Conservation (phyloP, 2,797 vertebrate species). For the Coreius guichenoti region DNA sequence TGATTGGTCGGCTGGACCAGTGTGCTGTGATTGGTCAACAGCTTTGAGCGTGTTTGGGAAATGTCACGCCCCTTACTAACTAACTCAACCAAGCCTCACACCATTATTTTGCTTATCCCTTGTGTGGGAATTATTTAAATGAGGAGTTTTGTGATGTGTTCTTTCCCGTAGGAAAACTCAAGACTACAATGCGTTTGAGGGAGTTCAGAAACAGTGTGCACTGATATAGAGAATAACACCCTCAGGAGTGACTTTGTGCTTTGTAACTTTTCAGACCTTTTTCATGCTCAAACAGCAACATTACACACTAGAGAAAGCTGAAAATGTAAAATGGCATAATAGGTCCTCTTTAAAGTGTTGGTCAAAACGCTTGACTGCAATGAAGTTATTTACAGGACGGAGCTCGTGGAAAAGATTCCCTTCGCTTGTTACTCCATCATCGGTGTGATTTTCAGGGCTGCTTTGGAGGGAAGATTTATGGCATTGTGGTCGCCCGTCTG, state of each 20-base stretch:
- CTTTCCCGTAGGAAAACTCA: too few species aligned
- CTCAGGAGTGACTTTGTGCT: neutral
- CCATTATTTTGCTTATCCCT: too few species aligned
- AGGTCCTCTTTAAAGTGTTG: neutral
- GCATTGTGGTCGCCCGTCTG: neutral
- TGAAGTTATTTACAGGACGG: constrained; percentile 25
- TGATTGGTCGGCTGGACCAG: neutral
- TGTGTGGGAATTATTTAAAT: too few species aligned
- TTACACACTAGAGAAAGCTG: neutral
- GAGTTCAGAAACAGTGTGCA: neutral
- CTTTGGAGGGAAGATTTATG: constrained; percentile 7
- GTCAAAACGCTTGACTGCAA: neutral
- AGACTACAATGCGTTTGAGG: too few species aligned
- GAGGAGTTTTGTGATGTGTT: neutral
- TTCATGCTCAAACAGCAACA: neutral
- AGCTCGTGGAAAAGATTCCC: neutral
- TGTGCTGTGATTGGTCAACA: neutral
- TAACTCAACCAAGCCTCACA: neutral
- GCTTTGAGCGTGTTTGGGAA: neutral
- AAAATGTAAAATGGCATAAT: neutral
- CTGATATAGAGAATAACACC: neutral
- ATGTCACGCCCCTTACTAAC: neutral
- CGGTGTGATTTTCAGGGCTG: constrained; percentile 3
- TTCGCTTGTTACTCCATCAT: constrained; percentile 18
- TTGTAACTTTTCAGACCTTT: neutral